Evolutionary conservation across 1,140 invertebrate genomes (phyloP), one percentile per base, ranked within the genome.

Genomic region (Panagrolaimus sp.): DNA sequence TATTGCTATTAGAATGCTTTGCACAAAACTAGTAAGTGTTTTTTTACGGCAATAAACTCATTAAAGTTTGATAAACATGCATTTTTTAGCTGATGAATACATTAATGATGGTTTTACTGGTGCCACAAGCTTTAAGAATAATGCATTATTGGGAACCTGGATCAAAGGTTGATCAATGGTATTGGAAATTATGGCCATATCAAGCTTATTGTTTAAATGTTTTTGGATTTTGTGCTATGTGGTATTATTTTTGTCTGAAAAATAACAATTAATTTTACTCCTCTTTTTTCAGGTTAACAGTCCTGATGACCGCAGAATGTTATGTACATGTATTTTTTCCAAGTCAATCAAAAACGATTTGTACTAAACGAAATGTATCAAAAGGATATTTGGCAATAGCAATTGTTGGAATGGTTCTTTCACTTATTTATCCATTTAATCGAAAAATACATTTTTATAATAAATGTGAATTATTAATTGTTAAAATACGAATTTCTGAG

Each of bases 141-240:
- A 68, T 81, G 31, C 57, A 47, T 8, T 27, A 69, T 9, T 74
- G 73, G 73, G 76, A 78, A 13, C 43, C 63, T 20, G 73, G 68
- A 0, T 68, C 66, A 9, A 20, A 42, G 5, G 64, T 46, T 13
- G 79, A 79, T 46, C 51, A 64, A 14, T n/a, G 70, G 16, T 79
- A 79, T 43, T 79, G 78, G 78, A 61, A 64, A 14, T 74, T 71
- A 38, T 79, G 72, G 69, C 77, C 77, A 14, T 79, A 75, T 63
- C 68, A 76, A 43, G 72, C 72, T 14, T 79, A 71, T 57, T 72
- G 78, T 38, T 73, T 73, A 5, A 79, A 79, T 66, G 63, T 75
- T 8, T 76, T 79, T 46, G 78, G 78, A 43, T 79, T 79, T 61
- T 73, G 71, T 51, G 74, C 72, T 14, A 79, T 81, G 79, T 79